Evolutionary conservation across 2,113 vertebrate genomes (phyloP).

Genomic region (Serilophus lunatus): DNA sequence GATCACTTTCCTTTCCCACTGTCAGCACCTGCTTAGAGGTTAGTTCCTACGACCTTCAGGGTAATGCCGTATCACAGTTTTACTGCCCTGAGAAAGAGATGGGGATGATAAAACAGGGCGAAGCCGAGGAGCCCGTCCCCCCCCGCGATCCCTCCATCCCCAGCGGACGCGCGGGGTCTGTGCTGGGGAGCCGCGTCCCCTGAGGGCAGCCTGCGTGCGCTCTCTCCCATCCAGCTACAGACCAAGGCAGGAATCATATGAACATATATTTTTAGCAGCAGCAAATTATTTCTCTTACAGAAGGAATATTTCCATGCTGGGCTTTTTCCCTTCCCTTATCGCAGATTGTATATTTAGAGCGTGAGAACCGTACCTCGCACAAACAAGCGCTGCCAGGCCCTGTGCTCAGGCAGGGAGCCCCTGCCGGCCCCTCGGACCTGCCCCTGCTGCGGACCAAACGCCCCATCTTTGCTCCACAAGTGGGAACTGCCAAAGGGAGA

Average conservation of each 20-base stretch:
- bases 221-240: slow-evolving; percentile 36
- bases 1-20: slow-evolving; percentile 59
- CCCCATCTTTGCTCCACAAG: background rate
- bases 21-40: slow-evolving; percentile 60
- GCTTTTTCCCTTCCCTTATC: slow-evolving; percentile 69
- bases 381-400: slow-evolving; percentile 37
- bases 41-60: background rate
- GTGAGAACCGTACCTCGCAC: slow-evolving; percentile 65
- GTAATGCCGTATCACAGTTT: background rate
- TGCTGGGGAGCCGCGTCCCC: background rate
- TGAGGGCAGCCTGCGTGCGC: background rate
- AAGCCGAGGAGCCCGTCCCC: background rate
- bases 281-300: slow-evolving; percentile 61
- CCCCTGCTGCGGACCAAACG: background rate
- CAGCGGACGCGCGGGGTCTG: background rate
- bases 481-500: background rate
- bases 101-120: background rate
- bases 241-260: slow-evolving; percentile 33
- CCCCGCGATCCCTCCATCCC: background rate
- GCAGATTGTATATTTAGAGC: slow-evolving; percentile 68
- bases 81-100: slow-evolving; percentile 41
- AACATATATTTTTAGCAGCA: slow-evolving; percentile 67
- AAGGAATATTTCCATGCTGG: slow-evolving; percentile 67
- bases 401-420: background rate
- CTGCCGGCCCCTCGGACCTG: background rate